These are phyloP conservation scores for Drosophila bifasciata DNA, from an alignment of 1,140 invertebrate species.

Conservation along the genomic window DNA sequence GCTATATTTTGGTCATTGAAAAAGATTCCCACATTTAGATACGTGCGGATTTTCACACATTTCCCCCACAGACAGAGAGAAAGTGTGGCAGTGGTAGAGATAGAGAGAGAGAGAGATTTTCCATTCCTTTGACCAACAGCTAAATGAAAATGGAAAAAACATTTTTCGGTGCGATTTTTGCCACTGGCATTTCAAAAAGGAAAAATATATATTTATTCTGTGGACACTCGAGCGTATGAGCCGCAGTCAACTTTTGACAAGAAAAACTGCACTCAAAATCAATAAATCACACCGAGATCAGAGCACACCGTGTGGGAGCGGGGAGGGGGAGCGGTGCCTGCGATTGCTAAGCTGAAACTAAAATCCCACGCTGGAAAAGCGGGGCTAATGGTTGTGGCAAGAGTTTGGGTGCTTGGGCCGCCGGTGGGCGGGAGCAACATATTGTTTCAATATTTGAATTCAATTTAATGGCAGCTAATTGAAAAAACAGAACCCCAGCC, in stretches of 20 bases:
- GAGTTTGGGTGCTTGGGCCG: too few species aligned
- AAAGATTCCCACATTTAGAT: conserved; percentile 13
- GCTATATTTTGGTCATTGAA: conserved; percentile 10
- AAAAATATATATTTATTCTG: conserved; percentile 62
- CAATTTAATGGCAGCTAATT: conserved; percentile 81
- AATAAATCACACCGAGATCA: conserved; percentile 67
- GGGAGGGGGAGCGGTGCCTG: neutral
- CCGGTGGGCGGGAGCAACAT: conserved; percentile 43
- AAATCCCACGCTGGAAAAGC: conserved; percentile 18
- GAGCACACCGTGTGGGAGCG: neutral
- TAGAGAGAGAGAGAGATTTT: neutral
- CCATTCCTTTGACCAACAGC: conserved; percentile 29
- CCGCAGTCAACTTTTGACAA: conserved; percentile 63
- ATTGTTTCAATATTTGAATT: conserved; percentile 83
- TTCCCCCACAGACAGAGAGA: conserved; percentile 9
- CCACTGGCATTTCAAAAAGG: conserved; percentile 30
- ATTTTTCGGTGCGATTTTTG: conserved; percentile 53
- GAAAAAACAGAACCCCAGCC: conserved; percentile 67
- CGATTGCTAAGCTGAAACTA: conserved; percentile 58
- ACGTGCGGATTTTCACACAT: conserved; percentile 37
- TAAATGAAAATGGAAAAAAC: conserved; percentile 50
- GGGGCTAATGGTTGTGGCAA: neutral
- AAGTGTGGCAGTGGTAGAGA: neutral
- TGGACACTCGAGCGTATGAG: conserved; percentile 43
- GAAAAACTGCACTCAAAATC: conserved; percentile 76